A percentile compares a stretch with the other conserved stretches of the same genome.
These are phyloP conservation scores for Echeneis naucrates DNA, from an alignment of 2,797 vertebrate genomes.

Conservation along the genomic window DNA sequence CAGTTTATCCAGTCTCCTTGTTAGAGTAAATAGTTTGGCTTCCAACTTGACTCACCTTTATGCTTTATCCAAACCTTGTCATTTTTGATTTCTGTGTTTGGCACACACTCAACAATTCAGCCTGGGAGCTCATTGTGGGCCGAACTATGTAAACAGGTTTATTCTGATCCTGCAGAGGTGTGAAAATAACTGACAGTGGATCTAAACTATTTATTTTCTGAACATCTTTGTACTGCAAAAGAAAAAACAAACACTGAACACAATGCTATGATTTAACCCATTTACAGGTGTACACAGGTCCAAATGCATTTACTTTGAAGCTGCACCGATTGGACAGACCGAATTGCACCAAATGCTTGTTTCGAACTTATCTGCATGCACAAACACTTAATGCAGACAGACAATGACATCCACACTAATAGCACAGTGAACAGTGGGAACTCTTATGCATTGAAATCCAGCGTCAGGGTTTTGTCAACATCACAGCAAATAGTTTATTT, in stretches of 20 bases:
- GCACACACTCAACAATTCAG: neutral
- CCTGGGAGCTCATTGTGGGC: conserved; percentile 2
- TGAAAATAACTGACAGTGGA: neutral
- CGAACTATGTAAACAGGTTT: neutral
- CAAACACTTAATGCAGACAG: neutral
- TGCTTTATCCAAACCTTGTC: conserved; percentile 11
- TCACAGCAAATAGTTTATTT: no score
- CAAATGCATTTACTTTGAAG: neutral
- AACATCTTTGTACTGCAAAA: neutral
- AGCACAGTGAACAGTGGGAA: neutral
- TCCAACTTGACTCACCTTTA: conserved; percentile 7
- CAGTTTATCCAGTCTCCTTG: neutral
- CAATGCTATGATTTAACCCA: no score
- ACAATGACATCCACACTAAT: neutral
- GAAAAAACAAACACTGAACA: neutral
- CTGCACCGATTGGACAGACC: neutral
- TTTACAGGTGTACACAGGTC: neutral
- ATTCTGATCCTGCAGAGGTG: neutral
- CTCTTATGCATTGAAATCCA: neutral
- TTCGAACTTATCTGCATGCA: neutral
- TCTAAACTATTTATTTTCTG: neutral
- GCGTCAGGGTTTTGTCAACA: no score
- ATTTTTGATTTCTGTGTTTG: conserved; percentile 14
- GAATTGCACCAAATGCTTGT: neutral
- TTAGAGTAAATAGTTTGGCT: conserved; percentile 12